Evolutionary conservation across 2,113 vertebrate species (phyloP), one percentile per base, ranked within the genome.

Genomic region (Cyprinodon brontotheroides): DNA sequence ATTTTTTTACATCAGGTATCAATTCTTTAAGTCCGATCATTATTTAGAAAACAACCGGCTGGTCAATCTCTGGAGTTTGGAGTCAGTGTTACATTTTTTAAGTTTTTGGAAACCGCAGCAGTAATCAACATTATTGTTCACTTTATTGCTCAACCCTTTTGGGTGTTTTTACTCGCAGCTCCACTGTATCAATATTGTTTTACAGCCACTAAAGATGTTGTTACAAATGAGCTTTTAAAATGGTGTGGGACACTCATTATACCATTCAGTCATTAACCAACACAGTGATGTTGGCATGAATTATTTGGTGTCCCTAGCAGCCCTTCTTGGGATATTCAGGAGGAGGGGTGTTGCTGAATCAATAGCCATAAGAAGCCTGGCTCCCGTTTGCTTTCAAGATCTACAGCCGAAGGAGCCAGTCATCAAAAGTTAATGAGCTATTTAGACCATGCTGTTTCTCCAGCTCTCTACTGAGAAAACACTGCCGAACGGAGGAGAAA

Each of bases 391-490:
- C 90, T 90, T 90, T 93, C 87, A 91, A 93, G 90, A 93, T 90
- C 86, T 91, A 92, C 90, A 89, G 89, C 91, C 91, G 86, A 87
- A 89, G 89, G 92, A 90, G 72, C 84, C 81, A 86, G 85, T 91
- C 92, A 93, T 92, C 89, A 92, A 92, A 93, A 89, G 87, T 92
- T 92, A 92, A 92, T 92, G 92, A 93, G 92, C 90, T 92, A 91
- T 93, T 92, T 92, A 90, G 90, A 89, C 87, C 88, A 87, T 72
- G 89, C 91, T 89, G 87, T 89, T 92, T 91, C 86, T 86, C 86
- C 82, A 72, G 81, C 84, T 78, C 86, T 82, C 75, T 59, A 72
- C 86, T 82, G 85, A 86, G 83, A 79, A 87, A 89, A 89, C 87
- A 80, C 66, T 63, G 74, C 78, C 70, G 86, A 83, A 87, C 80